Conservation (phyloP, 2,888 invertebrate species). For the Parochlus steinenii region DNA sequence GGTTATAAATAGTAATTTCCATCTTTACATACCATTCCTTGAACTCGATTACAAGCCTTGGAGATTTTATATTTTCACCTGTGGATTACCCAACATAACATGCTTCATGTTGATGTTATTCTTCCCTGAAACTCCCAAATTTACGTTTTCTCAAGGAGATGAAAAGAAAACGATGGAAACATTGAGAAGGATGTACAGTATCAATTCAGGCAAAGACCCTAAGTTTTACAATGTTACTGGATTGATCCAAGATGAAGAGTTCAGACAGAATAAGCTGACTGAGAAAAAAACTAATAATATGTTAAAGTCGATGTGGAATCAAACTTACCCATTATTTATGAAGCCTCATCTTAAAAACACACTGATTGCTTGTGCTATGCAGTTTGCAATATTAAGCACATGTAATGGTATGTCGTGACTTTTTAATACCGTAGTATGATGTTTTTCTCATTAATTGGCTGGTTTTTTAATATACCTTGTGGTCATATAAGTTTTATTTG, state of each 20-base stretch:
- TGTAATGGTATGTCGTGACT: no score
- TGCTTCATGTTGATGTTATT: conserved; percentile 11
- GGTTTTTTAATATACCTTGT: no score
- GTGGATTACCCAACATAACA: conserved; percentile 16
- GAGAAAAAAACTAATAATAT: no score
- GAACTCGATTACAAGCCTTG: conserved; percentile 14
- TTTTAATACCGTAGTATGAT: no score
- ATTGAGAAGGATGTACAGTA: conserved; percentile 13
- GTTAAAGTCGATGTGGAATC: conserved; percentile 23
- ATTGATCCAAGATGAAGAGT: conserved; percentile 3
- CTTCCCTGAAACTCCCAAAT: conserved; percentile 17
- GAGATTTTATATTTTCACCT: conserved; percentile 16
- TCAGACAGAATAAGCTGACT: no score
- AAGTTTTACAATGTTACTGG: not conserved
- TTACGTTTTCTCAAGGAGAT: conserved; percentile 13
- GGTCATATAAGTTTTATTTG: no score
- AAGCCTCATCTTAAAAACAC: conserved; percentile 21
- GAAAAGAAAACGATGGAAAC: conserved; percentile 14
- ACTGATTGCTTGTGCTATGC: conserved; percentile 21
- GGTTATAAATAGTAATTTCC: conserved; percentile 15
- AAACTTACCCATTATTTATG: conserved; percentile 25
- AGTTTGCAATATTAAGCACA: conserved; percentile 24
- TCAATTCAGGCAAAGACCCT: conserved; percentile 1
- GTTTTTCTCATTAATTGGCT: no score
- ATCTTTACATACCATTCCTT: conserved; percentile 8